Evolutionary conservation across 2,113 vertebrate genomes (phyloP).

Genomic region (Plotosus lineatus): DNA sequence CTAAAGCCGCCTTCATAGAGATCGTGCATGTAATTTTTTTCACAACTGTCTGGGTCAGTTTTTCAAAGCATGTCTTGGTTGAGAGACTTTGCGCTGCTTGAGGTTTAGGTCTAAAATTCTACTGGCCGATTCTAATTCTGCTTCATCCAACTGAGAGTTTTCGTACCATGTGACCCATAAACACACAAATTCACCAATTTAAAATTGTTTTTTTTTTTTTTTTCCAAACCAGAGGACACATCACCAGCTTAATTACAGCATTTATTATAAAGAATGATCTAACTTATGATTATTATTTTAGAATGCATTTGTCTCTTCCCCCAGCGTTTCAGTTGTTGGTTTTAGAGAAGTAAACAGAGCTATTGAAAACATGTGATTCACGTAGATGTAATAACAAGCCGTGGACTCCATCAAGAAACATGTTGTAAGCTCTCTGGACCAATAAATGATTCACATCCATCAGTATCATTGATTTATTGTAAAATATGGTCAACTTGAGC

Average conservation of each 20-base stretch:
- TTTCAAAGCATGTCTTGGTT: too few species aligned
- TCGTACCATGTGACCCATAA: background rate
- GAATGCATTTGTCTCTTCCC: background rate
- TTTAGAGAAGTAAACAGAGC: background rate
- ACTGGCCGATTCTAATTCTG: background rate
- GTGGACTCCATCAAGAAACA: background rate
- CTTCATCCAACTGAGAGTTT: background rate
- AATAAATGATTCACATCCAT: background rate
- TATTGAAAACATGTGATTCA: background rate
- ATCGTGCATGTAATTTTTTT: too few species aligned
- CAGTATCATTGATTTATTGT: background rate
- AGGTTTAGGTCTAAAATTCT: background rate
- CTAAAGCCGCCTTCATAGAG: too few species aligned
- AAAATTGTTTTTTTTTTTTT: too few species aligned
- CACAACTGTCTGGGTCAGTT: too few species aligned
- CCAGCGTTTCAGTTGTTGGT: background rate
- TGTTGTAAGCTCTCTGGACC: background rate
- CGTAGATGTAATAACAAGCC: background rate
- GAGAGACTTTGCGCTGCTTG: too few species aligned
- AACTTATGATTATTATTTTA: too few species aligned
- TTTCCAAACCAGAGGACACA: background rate
- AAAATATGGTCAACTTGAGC: background rate
- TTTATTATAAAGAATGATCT: too few species aligned
- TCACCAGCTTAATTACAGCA: background rate
- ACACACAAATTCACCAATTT: background rate